Evolutionary conservation across 92 coral and sea anemone genomes (phyloP), one percentile per base, ranked within the genome.

Genomic region (Phenganax subtilis): DNA sequence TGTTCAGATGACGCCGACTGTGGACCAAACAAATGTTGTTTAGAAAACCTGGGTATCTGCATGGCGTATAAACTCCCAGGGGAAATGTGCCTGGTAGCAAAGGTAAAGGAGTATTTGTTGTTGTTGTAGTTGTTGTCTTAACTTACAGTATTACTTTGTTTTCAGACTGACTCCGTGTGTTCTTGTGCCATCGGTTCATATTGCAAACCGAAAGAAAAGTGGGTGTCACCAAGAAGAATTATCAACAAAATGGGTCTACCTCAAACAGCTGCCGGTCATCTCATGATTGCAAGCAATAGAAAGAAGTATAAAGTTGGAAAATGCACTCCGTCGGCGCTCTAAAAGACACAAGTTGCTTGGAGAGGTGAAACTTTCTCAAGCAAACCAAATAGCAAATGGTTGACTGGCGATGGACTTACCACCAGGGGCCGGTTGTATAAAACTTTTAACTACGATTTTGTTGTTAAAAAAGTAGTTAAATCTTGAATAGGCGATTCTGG

Each of bases 21-120:
- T 51, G 9, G 30, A 59, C 53, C 64, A 25, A 47, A 47, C 10
- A 87, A 71, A 76, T 87, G 89, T 64, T 91, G 96, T 51, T 67
- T 91, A 75, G 87, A 47, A 70, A 87, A 84, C 31, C 80, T 91
- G 52, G 91, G 92, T 52, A 66, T 87, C 47, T 91, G 96, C 60
- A 85, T 75, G 67, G 79, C 75, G 20, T 85, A 85, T 53, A 70
- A 85, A 51, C 80, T 72, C 31, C 86, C 79, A 10, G 96, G 92
- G 59, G 87, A 89, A 51, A 73, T 88, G 65, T 91, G 96, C 81
- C 85, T 91, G 66, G 71, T 82, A 11, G 85, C 85, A 15, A 30
- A 76, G 81, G 81, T 76, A 55, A 25, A 9, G 60, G 7, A 56
- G 2, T 1, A 9, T 12, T 66, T 25, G 72, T 12, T 68, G 73